These are phyloP conservation scores for Argyrosomus japonicus DNA, from an alignment of 2,113 vertebrate species.

Conservation along the genomic window DNA sequence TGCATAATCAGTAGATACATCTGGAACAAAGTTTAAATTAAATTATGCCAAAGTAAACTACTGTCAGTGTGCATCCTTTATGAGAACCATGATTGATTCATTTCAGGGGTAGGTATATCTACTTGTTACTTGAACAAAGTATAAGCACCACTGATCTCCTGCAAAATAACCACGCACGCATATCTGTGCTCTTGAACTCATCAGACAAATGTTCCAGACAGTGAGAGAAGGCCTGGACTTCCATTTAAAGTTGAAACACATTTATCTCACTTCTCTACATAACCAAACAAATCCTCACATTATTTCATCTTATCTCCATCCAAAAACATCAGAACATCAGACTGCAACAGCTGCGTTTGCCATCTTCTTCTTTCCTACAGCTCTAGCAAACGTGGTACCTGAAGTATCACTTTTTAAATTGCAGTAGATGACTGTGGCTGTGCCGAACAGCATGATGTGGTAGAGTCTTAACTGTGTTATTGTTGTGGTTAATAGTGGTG, in stretches of 20 bases:
- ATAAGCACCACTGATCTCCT: not conserved
- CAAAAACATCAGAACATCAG: not conserved
- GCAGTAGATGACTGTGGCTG: not conserved
- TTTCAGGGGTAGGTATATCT: not conserved
- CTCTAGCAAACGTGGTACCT: not conserved
- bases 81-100: not conserved
- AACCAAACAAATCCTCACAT: not conserved
- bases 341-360: not conserved
- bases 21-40: not conserved
- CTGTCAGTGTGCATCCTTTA: not conserved
- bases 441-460: conserved; percentile 1
- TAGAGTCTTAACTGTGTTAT: conserved; percentile 15
- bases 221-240: not conserved
- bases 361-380: not conserved
- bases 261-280: not conserved
- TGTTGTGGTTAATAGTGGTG: conserved; percentile 28
- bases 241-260: not conserved
- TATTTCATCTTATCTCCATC: not conserved
- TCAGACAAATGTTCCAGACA: not conserved
- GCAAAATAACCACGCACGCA: not conserved
- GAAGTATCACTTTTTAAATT: not conserved
- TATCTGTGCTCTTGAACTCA: not conserved
- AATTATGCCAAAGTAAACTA: too few species aligned
- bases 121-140: not conserved
- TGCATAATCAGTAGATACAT: not conserved